These are phyloP conservation scores for Tricholaema leucomelas DNA, from an alignment of 2,113 vertebrate genomes.

Conservation along the genomic window DNA sequence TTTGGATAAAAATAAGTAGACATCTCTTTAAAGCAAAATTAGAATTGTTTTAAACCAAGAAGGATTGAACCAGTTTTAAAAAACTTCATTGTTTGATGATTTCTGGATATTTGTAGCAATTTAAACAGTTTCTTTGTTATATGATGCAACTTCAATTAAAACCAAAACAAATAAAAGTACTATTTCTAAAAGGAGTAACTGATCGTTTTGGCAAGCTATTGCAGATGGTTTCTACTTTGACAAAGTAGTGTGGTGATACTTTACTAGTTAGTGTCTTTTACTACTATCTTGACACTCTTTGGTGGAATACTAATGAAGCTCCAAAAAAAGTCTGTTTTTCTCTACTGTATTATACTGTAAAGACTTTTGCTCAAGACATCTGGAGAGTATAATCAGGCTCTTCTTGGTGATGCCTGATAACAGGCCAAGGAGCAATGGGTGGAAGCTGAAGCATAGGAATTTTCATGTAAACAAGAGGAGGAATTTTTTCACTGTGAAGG, in stretches of 20 bases:
- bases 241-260: background rate
- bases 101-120: background rate
- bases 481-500: no score
- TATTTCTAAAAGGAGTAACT: background rate
- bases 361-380: background rate
- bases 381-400: no score
- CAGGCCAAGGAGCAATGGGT: no score
- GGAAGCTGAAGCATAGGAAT: no score
- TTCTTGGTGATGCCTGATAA: no score
- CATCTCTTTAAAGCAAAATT: background rate
- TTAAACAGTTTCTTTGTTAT: background rate
- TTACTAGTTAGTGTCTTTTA: background rate
- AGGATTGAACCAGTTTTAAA: background rate
- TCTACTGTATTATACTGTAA: background rate
- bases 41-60: background rate
- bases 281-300: background rate
- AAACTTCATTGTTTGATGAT: background rate
- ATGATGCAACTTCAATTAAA: background rate
- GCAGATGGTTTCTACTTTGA: background rate
- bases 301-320: background rate
- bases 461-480: no score
- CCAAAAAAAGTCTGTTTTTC: background rate
- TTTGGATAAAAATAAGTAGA: background rate
- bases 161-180: background rate
- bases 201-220: background rate